Conservation (phyloP, 1,140 invertebrate genomes). For the Drosophila pachea region DNA sequence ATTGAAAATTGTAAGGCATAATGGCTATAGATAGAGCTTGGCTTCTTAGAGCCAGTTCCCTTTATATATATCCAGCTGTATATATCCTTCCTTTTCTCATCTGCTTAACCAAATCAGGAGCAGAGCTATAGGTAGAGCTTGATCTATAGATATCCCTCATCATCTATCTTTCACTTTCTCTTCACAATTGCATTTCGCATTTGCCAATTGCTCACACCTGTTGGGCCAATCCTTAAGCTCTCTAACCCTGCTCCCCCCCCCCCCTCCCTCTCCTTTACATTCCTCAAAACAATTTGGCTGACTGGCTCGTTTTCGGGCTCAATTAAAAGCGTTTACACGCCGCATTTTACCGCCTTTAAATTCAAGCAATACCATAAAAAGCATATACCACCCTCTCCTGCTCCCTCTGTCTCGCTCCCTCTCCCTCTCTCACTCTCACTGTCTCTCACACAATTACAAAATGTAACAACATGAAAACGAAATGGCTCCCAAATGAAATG, state of each 20-base stretch:
- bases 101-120: no score
- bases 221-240: conserved; percentile 20
- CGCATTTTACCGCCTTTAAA: conserved; percentile 68
- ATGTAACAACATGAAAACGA: conserved; percentile 75
- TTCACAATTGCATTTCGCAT: not conserved
- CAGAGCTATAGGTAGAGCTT: no score
- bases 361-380: conserved; percentile 67
- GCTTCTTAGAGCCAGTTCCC: no score
- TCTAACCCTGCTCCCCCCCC: conserved; percentile 1
- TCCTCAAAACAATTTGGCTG: conserved; percentile 57
- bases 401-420: not conserved
- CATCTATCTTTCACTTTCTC: not conserved
- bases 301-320: conserved; percentile 65
- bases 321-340: conserved; percentile 73
- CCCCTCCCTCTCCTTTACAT: conserved; percentile 9
- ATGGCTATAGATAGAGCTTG: no score
- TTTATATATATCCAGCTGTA: no score
- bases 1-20: no score
- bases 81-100: no score
- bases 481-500: conserved; percentile 79
- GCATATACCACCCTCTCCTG: conserved; percentile 34
- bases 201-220: conserved; percentile 24
- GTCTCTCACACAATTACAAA: conserved; percentile 68
- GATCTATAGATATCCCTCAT: not conserved
- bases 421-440: not conserved